Evolutionary conservation across 2,113 vertebrate genomes (phyloP).

Genomic region (Catharus minimus): DNA sequence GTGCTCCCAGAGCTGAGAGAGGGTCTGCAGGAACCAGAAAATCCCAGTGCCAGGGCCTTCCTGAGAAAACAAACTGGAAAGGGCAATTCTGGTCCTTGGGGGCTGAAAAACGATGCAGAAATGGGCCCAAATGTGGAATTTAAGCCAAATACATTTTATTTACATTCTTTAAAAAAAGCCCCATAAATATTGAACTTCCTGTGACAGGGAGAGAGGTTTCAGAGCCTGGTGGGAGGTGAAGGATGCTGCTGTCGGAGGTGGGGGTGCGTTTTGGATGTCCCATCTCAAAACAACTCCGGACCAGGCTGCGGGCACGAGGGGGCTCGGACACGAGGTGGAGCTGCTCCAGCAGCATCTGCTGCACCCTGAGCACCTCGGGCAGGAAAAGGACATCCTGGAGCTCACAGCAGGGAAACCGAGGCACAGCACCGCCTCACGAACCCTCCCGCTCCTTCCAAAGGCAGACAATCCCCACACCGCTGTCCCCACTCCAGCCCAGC

Average conservation of each 20-base stretch:
- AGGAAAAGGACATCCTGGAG: background rate
- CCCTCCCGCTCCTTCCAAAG: rapidly evolving
- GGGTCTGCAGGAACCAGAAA: background rate
- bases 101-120: background rate
- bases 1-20: background rate
- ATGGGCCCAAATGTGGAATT: background rate
- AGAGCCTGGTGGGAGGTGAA: background rate
- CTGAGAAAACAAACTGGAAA: background rate
- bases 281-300: rapidly evolving
- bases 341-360: background rate
- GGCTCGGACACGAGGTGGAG: background rate
- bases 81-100: background rate
- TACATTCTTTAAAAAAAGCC: rapidly evolving
- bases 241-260: rapidly evolving
- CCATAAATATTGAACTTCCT: background rate
- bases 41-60: background rate
- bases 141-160: rapidly evolving
- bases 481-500: background rate
- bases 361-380: rapidly evolving
- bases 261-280: background rate
- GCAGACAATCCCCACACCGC: background rate
- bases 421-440: rapidly evolving
- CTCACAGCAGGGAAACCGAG: background rate
- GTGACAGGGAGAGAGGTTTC: background rate
- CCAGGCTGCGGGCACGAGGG: rapidly evolving